These are phyloP conservation scores for Grallaria varia DNA, from an alignment of 2,113 vertebrate species.

Conservation along the genomic window DNA sequence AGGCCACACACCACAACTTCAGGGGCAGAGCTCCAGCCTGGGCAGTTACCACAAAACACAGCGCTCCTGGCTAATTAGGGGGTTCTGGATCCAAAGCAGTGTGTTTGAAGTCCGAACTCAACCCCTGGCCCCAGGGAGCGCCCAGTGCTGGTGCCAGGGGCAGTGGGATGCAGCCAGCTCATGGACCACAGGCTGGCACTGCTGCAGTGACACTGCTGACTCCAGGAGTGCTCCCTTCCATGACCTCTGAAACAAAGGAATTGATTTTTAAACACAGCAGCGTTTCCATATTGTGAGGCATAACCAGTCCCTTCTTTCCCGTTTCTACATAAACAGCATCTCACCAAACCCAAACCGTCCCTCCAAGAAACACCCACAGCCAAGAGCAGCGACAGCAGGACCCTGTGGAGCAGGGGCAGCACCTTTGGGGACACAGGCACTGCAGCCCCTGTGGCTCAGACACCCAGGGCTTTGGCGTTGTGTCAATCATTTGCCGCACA, in stretches of 20 bases:
- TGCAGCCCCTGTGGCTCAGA: not conserved
- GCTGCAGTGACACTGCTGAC: not conserved
- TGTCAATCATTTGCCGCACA: not conserved
- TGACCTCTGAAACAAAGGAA: not conserved
- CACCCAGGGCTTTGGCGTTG: not conserved
- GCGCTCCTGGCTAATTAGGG: not conserved
- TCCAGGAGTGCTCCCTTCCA: not conserved
- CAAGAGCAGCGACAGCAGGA: not conserved
- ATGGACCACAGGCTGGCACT: fast-evolving
- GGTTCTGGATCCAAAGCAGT: not conserved
- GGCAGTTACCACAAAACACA: not conserved
- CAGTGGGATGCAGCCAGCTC: not conserved
- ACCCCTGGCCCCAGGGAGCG: not conserved
- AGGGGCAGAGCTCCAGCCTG: not conserved
- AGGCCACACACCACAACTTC: not conserved
- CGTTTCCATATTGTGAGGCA: not conserved
- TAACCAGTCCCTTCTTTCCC: not conserved
- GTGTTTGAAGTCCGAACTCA: not conserved
- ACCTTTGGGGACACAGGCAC: fast-evolving
- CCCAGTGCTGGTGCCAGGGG: not conserved
- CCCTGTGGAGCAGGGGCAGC: not conserved
- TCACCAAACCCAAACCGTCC: not conserved
- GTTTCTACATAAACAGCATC: not conserved
- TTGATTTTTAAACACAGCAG: not conserved
- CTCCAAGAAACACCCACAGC: not conserved